A percentile compares a stretch with the other conserved stretches of the same genome.
phyloP scores from a whole-genome alignment of 2,888 invertebrate genomes.

The Drosophila anceps region DNA sequence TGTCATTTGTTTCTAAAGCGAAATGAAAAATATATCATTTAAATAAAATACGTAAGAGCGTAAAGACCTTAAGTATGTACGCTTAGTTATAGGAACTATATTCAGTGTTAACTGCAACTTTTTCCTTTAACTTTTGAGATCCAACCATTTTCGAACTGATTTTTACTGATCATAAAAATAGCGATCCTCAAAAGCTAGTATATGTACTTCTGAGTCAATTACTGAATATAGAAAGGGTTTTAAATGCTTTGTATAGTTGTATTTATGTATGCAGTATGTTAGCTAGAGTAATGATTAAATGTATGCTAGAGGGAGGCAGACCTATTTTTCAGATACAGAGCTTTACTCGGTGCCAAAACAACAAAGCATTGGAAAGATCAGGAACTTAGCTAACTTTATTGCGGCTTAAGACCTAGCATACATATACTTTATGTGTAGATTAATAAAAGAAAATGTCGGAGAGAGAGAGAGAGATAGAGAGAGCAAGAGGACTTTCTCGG shows the following conservation, averaged over 20 bases:
- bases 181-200: neutral
- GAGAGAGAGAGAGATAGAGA: neutral
- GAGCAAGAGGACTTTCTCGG: neutral
- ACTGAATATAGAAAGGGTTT: slow-evolving; percentile 36
- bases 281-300: slow-evolving; percentile 31
- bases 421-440: slow-evolving; percentile 8
- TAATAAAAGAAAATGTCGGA: neutral
- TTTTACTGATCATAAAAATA: neutral
- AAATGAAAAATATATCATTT: slow-evolving; percentile 29
- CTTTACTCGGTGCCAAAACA: slow-evolving; percentile 50
- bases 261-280: slow-evolving; percentile 34
- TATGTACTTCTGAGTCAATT: neutral
- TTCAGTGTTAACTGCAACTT: slow-evolving; percentile 12
- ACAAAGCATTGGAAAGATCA: slow-evolving; percentile 5
- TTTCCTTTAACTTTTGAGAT: neutral
- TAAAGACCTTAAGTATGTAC: slow-evolving; percentile 36
- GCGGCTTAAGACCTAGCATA: slow-evolving; percentile 17
- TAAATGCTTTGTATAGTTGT: slow-evolving; percentile 19
- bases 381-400: slow-evolving; percentile 17
- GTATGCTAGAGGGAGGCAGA: slow-evolving; percentile 39
- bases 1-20: slow-evolving; percentile 29
- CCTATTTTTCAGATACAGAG: slow-evolving; percentile 32
- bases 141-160: neutral
- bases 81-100: slow-evolving; percentile 10
- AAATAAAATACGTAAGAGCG: slow-evolving; percentile 60